These are phyloP conservation scores for Oryzias curvinotus DNA, from an alignment of 2,113 vertebrate species.

Conservation along the genomic window DNA sequence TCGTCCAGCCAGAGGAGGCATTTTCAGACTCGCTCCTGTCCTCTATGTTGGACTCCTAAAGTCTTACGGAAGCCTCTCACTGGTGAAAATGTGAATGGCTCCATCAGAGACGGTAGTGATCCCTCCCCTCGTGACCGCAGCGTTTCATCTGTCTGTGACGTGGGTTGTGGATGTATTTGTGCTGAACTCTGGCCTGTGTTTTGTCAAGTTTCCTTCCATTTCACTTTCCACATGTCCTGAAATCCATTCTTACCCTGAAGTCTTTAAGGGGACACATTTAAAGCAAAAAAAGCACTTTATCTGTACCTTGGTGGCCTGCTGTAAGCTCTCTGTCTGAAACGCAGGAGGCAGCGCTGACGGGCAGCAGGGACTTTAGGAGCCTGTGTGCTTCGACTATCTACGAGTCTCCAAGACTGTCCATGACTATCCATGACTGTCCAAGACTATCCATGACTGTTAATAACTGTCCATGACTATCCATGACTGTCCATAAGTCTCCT, in stretches of 20 bases:
- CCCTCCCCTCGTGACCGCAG: slow-evolving; percentile 59
- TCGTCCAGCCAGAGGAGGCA: slow-evolving; percentile 32
- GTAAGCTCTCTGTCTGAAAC: slow-evolving; percentile 73
- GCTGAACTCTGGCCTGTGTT: slow-evolving; percentile 42
- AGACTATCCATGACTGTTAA: background rate
- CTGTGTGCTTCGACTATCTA: slow-evolving; percentile 29
- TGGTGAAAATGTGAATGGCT: slow-evolving; percentile 76
- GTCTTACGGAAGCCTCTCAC: slow-evolving; percentile 58
- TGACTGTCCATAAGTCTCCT: slow-evolving; percentile 46
- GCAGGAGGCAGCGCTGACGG: slow-evolving; percentile 69
- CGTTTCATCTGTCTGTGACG: slow-evolving; percentile 56
- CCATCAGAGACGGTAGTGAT: slow-evolving; percentile 59
- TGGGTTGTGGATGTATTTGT: slow-evolving; percentile 61
- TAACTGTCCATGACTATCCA: slow-evolving; percentile 52
- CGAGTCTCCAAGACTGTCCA: slow-evolving; percentile 54
- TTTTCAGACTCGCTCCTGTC: slow-evolving; percentile 1
- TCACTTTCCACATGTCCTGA: slow-evolving; percentile 8
- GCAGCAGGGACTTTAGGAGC: slow-evolving; percentile 60
- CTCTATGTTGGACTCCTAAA: slow-evolving; percentile 33
- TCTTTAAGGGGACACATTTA: slow-evolving; percentile 79
- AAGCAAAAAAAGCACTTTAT: slow-evolving; percentile 82
- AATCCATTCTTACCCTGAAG: slow-evolving; percentile 65
- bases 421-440: background rate
- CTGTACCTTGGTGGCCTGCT: slow-evolving; percentile 84
- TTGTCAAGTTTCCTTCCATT: slow-evolving; percentile 40